phyloP scores from a whole-genome alignment of 2,113 vertebrate genomes.

The Tetraodon nigroviridis region DNA sequence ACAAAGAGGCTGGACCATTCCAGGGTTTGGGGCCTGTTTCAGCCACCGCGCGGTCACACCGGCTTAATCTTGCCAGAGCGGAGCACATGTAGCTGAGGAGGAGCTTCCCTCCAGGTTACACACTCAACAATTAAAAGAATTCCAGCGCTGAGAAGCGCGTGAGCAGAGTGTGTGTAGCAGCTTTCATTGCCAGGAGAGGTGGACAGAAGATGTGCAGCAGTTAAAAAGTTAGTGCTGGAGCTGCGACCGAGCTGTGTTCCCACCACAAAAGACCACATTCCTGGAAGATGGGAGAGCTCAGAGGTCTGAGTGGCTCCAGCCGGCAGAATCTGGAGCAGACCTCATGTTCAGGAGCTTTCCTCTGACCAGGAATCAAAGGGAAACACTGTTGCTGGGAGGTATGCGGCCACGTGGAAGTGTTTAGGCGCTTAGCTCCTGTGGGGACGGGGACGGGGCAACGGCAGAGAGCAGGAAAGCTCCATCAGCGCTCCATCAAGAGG shows the following conservation, averaged over 20 bases:
- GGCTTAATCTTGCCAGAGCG: too few species aligned
- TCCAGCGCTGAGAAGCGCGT: too few species aligned
- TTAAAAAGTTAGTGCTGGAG: too few species aligned
- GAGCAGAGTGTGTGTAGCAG: too few species aligned
- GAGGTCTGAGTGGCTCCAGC: slow-evolving; percentile 4
- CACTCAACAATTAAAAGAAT: too few species aligned
- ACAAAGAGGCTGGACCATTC: too few species aligned
- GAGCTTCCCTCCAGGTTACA: too few species aligned
- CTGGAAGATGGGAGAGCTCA: slow-evolving; percentile 7
- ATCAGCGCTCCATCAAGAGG: background rate
- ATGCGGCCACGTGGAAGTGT: slow-evolving; percentile 66
- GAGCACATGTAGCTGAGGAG: too few species aligned
- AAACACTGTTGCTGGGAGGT: slow-evolving; percentile 36
- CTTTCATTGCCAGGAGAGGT: too few species aligned
- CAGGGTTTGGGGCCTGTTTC: too few species aligned
- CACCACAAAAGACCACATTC: slow-evolving; percentile 8
- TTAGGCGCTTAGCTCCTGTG: slow-evolving; percentile 56
- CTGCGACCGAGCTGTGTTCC: background rate
- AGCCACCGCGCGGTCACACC: too few species aligned
- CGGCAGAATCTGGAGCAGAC: slow-evolving; percentile 11
- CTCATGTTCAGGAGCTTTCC: background rate
- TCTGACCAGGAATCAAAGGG: slow-evolving; percentile 27
- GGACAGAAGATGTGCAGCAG: too few species aligned
- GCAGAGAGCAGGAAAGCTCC: background rate
- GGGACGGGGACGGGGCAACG: slow-evolving; percentile 37